Conservation (phyloP, 2,113 vertebrate genomes). For the Upupa epops region DNA sequence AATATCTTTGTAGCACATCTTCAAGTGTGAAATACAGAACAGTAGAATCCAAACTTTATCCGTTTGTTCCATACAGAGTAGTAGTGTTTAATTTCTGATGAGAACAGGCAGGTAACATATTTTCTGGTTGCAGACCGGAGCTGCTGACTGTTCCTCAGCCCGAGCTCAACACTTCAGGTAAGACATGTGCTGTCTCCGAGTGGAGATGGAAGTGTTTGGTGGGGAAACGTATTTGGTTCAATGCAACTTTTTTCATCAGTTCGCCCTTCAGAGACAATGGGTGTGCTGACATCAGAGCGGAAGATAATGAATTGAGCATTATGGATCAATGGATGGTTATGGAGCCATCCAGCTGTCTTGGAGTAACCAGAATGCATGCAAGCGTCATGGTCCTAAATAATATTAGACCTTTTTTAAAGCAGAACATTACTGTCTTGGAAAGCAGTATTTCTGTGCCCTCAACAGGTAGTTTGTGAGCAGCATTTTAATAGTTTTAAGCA, state of each 20-base stretch:
- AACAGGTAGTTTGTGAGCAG: background rate
- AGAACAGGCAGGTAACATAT: background rate
- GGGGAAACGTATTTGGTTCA: background rate
- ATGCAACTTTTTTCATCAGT: background rate
- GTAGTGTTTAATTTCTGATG: background rate
- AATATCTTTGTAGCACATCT: background rate
- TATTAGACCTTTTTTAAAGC: background rate
- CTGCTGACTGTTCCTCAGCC: slow-evolving; percentile 67
- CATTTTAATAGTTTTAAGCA: background rate
- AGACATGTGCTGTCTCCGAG: background rate
- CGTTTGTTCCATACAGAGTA: background rate
- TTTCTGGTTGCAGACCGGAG: slow-evolving; percentile 73
- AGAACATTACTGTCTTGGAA: background rate
- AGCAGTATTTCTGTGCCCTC: background rate
- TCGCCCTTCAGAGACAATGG: background rate
- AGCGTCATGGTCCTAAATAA: background rate
- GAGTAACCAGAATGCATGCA: background rate
- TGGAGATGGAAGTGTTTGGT: background rate
- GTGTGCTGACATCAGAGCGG: background rate
- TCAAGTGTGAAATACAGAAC: background rate
- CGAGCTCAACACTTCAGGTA: slow-evolving; percentile 61
- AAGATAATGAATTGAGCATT: background rate
- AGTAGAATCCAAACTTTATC: background rate
- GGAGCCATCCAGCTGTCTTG: background rate
- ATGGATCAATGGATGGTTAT: accelerated